A percentile compares a stretch with the other conserved stretches of the same genome.
Evolutionary conservation across 2,888 invertebrate species (phyloP).

Genomic region (Theristus sp.): DNA sequence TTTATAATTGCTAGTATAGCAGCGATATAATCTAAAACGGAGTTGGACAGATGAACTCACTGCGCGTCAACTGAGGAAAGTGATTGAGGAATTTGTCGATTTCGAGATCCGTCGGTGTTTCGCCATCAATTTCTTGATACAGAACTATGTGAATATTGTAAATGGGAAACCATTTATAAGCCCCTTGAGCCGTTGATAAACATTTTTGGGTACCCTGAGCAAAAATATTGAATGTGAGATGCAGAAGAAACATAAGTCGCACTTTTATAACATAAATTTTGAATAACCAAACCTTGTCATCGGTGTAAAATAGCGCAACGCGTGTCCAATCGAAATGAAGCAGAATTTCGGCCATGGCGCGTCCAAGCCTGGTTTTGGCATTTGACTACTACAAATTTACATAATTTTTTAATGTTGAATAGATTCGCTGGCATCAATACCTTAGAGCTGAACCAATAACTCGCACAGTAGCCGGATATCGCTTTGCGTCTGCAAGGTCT

Average conservation of each 20-base stretch:
- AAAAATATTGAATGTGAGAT: neutral
- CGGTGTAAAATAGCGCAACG: slow-evolving; percentile 14
- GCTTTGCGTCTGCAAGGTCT: slow-evolving; percentile 8
- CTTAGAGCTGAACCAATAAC: neutral
- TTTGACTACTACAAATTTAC: too few relatives aligned
- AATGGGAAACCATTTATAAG: neutral
- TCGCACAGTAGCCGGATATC: slow-evolving; percentile 11
- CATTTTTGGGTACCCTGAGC: neutral
- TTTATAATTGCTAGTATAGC: too few relatives aligned
- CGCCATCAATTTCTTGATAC: slow-evolving; percentile 5
- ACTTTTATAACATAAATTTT: neutral
- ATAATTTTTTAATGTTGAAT: neutral
- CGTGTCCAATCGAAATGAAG: slow-evolving; percentile 13
- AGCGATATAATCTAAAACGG: too few relatives aligned
- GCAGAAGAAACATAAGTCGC: neutral
- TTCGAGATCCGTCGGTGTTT: slow-evolving; percentile 5
- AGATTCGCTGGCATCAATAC: neutral
- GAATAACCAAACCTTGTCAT: slow-evolving; percentile 9
- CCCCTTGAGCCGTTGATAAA: slow-evolving; percentile 1
- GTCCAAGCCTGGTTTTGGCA: slow-evolving; percentile 8
- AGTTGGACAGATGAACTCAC: too few relatives aligned
- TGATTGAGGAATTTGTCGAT: slow-evolving; percentile 5
- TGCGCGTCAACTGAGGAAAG: slow-evolving; percentile 3
- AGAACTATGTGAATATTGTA: slow-evolving; percentile 5
- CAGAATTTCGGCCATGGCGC: slow-evolving; percentile 14